Conservation (phyloP, 2,797 vertebrate genomes). For the Siniperca undulata region DNA sequence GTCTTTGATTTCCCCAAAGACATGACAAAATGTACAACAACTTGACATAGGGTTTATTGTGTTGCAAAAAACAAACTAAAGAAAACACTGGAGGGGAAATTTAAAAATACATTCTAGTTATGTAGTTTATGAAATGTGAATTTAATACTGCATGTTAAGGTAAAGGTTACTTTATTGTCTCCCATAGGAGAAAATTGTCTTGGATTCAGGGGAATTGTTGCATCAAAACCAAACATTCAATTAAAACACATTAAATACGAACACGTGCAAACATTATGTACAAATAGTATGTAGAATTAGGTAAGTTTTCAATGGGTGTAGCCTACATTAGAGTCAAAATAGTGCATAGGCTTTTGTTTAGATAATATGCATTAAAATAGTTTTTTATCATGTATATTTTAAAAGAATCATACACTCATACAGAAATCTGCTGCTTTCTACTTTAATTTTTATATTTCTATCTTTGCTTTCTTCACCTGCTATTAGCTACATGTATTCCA, state of each 20-base stretch:
- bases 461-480: background rate
- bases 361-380: background rate
- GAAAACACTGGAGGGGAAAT: conserved; percentile 33
- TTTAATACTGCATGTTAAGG: conserved; percentile 3
- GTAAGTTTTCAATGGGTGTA: background rate
- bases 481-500: conserved; percentile 12
- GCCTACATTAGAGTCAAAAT: background rate
- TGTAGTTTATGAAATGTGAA: conserved; percentile 20
- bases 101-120: conserved; percentile 22
- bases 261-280: background rate
- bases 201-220: too few species aligned
- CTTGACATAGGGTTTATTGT: conserved; percentile 58
- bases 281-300: background rate
- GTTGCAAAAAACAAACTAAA: conserved; percentile 27
- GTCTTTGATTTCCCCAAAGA: conserved; percentile 83
- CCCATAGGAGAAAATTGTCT: too few species aligned
- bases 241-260: too few species aligned
- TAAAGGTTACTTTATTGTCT: too few species aligned
- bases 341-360: background rate
- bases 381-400: background rate
- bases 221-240: too few species aligned
- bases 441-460: background rate
- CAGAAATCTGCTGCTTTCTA: background rate
- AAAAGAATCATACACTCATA: background rate
- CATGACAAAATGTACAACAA: conserved; percentile 67